Percentiles rank a stretch among this genome's conserved stretches.
phyloP scores from a whole-genome alignment of 2,113 vertebrate genomes.

The Alces alces region DNA sequence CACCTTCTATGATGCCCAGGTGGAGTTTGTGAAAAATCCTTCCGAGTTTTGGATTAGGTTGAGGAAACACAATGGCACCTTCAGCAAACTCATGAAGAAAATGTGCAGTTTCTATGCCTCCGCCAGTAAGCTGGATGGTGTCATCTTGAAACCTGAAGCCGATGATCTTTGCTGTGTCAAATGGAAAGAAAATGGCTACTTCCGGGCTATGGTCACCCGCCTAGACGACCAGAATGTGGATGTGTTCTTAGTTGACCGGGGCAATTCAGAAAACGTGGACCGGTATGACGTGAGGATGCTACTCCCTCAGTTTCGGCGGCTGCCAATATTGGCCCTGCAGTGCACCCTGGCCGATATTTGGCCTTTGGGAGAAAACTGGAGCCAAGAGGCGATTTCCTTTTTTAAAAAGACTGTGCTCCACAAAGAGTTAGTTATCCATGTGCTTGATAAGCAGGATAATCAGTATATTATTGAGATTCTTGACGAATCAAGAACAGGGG shows the following conservation, averaged over 20 bases:
- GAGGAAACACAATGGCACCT: conserved; percentile 76
- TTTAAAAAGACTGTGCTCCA: conserved; percentile 86
- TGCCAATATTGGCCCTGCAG: conserved; percentile 86
- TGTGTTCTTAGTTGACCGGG: conserved; percentile 88
- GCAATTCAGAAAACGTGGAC: conserved; percentile 82
- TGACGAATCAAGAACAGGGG: conserved; percentile 79
- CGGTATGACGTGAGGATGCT: conserved; percentile 78
- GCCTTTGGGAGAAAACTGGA: conserved; percentile 84
- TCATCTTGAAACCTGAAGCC: conserved; percentile 74
- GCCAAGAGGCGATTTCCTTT: conserved; percentile 79
- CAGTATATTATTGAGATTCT: conserved; percentile 84
- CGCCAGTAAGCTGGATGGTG: conserved; percentile 59
- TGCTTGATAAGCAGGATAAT: conserved; percentile 75
- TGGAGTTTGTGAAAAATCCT: conserved; percentile 84
- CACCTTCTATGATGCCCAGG: conserved; percentile 76
- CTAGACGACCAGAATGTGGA: conserved; percentile 75
- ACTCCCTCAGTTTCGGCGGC: conserved; percentile 80
- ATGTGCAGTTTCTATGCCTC: conserved; percentile 85
- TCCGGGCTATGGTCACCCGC: conserved; percentile 82
- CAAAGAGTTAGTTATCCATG: conserved; percentile 82
- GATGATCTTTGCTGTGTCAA: conserved; percentile 88
- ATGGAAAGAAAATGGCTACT: conserved; percentile 84
- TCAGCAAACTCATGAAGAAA: conserved; percentile 80
- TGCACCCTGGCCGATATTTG: conserved; percentile 84
- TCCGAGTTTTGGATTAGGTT: conserved; percentile 91